Evolutionary conservation across 2,113 vertebrate species (phyloP).

Genomic region (Ptilonorhynchus violaceus): DNA sequence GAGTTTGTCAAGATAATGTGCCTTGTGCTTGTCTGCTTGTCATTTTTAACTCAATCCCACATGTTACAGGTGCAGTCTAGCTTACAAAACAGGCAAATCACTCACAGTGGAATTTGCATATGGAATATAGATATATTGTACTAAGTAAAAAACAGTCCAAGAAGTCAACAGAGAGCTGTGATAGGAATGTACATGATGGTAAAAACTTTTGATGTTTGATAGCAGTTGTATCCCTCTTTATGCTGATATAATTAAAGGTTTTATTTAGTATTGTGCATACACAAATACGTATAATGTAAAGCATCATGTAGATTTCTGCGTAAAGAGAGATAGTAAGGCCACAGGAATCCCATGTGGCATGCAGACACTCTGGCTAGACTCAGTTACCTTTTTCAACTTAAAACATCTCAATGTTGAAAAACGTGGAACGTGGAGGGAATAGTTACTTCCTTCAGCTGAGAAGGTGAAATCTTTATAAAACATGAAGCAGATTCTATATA

Average conservation of each 20-base stretch:
- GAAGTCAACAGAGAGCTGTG: slow-evolving; percentile 57
- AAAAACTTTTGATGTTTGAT: slow-evolving; percentile 21
- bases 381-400: neutral
- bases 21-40: slow-evolving; percentile 89
- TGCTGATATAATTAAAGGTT: neutral
- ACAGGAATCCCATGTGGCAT: neutral
- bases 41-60: slow-evolving; percentile 91
- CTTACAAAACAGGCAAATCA: slow-evolving; percentile 83
- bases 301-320: neutral
- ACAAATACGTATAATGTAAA: neutral
- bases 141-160: slow-evolving; percentile 3
- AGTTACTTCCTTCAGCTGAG: neutral
- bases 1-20: slow-evolving; percentile 95
- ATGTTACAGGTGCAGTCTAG: slow-evolving; percentile 82
- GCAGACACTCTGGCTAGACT: neutral
- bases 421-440: neutral
- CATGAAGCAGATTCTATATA: neutral
- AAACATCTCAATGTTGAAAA: neutral
- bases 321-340: neutral
- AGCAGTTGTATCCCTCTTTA: neutral
- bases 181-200: neutral
- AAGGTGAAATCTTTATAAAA: neutral
- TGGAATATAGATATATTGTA: slow-evolving; percentile 68
- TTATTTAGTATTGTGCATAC: neutral
- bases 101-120: slow-evolving; percentile 77